Evolutionary conservation across 92 coral and sea anemone species (phyloP).

Genomic region (Metridium senile): DNA sequence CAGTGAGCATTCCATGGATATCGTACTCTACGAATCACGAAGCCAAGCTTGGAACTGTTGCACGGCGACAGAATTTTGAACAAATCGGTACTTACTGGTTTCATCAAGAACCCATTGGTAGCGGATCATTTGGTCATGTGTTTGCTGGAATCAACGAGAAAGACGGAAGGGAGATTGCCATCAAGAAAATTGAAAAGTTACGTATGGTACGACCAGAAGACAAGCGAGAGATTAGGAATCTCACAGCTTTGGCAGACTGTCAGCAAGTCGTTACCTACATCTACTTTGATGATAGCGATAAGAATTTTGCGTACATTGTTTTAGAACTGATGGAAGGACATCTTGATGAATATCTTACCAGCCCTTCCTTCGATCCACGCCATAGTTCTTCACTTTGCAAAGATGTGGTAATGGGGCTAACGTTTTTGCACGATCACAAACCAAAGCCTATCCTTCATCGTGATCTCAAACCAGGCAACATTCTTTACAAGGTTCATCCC

Average conservation of each 20-base stretch:
- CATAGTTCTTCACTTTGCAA: neutral
- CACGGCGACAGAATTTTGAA: conserved; percentile 14
- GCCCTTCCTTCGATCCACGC: conserved; percentile 3
- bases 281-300: neutral
- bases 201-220: conserved; percentile 14
- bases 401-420: conserved; percentile 30
- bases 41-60: conserved; percentile 7
- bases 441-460: conserved; percentile 45
- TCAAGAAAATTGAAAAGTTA: conserved; percentile 25
- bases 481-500: conserved; percentile 58
- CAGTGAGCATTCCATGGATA: conserved; percentile 22
- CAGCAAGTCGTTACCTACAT: conserved; percentile 34
- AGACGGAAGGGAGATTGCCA: conserved; percentile 52
- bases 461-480: conserved; percentile 61
- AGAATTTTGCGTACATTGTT: conserved; percentile 32
- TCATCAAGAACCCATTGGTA: conserved; percentile 20
- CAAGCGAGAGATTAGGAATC: conserved; percentile 31
- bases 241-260: conserved; percentile 23
- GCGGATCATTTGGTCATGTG: conserved; percentile 42
- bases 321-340: conserved; percentile 68
- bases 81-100: neutral
- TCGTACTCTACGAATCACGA: conserved; percentile 2
- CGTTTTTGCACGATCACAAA: conserved; percentile 36
- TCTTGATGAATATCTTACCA: conserved; percentile 43
- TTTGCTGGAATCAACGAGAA: conserved; percentile 24